These are phyloP conservation scores for Aplocera efformata DNA, from an alignment of 2,888 invertebrate species.

Conservation along the genomic window DNA sequence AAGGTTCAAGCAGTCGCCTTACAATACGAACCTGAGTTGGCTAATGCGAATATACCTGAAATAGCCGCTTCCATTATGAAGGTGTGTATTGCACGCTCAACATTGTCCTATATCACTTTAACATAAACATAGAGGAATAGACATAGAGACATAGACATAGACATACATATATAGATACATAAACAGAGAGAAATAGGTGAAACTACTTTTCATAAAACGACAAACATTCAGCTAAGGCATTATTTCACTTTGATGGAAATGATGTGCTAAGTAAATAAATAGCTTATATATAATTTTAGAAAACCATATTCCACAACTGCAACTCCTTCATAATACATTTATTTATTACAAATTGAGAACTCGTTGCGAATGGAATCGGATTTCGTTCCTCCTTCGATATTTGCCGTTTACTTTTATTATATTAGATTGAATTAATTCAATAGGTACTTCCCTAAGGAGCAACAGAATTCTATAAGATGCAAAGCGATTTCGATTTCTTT, in stretches of 20 bases:
- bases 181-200: too few species aligned
- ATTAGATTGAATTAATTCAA: conserved; percentile 32
- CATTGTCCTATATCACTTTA: too few species aligned
- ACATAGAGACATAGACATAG: too few species aligned
- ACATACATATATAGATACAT: too few species aligned
- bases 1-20: conserved; percentile 34
- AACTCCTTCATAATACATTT: conserved; percentile 11
- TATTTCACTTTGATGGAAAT: too few species aligned
- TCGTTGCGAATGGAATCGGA: conserved; percentile 22
- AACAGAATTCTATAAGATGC: conserved; percentile 16
- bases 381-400: conserved; percentile 23
- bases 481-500: conserved; percentile 18
- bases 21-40: conserved; percentile 32
- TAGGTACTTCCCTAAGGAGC: conserved; percentile 18
- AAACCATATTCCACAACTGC: not conserved
- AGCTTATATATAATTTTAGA: too few species aligned
- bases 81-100: too few species aligned
- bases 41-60: conserved; percentile 26
- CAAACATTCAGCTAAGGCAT: too few species aligned
- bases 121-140: too few species aligned
- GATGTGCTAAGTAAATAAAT: too few species aligned
- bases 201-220: too few species aligned
- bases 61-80: conserved; percentile 30
- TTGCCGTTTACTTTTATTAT: conserved; percentile 32
- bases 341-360: conserved; percentile 19